Evolutionary conservation across 1,140 invertebrate species (phyloP).

Genomic region (Heliconius melpomene): DNA sequence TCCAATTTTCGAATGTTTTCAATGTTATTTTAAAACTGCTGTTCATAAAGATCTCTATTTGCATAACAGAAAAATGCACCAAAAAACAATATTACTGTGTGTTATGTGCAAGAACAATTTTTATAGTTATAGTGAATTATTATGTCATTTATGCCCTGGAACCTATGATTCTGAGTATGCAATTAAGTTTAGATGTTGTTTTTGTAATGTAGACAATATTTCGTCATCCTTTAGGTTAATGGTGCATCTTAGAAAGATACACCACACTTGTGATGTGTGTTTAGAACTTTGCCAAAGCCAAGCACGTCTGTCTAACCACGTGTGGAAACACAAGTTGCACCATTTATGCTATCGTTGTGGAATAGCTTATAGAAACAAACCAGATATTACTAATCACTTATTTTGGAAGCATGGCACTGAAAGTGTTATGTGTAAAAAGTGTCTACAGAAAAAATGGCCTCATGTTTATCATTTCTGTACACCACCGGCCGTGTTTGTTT

Average conservation of each 20-base stretch:
- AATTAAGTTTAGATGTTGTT: constrained; percentile 85
- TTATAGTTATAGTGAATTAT: constrained; percentile 91
- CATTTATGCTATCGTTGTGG: constrained; percentile 92
- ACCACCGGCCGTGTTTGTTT: constrained; percentile 87
- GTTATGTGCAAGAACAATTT: constrained; percentile 93
- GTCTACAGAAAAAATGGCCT: constrained; percentile 93
- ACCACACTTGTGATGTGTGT: constrained; percentile 92
- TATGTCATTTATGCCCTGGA: constrained; percentile 92
- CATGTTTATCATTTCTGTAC: constrained; percentile 95
- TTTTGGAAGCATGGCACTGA: constrained; percentile 96
- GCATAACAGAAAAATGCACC: constrained; percentile 92
- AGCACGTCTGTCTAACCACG: constrained; percentile 89
- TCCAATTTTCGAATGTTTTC: constrained; percentile 90
- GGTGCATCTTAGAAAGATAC: constrained; percentile 91
- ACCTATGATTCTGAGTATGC: constrained; percentile 85
- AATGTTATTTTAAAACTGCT: constrained; percentile 88
- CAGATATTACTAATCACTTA: constrained; percentile 92
- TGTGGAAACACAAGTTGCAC: constrained; percentile 93
- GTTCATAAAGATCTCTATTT: constrained; percentile 91
- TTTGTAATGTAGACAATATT: constrained; percentile 86
- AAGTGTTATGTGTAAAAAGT: constrained; percentile 91
- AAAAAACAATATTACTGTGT: constrained; percentile 89
- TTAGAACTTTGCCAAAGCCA: constrained; percentile 90
- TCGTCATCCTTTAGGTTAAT: constrained; percentile 92
- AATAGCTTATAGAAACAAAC: constrained; percentile 92